Base-by-base conservation (phyloP, 2,888 invertebrate species). In the Myopa tessellatipennis region DNA sequence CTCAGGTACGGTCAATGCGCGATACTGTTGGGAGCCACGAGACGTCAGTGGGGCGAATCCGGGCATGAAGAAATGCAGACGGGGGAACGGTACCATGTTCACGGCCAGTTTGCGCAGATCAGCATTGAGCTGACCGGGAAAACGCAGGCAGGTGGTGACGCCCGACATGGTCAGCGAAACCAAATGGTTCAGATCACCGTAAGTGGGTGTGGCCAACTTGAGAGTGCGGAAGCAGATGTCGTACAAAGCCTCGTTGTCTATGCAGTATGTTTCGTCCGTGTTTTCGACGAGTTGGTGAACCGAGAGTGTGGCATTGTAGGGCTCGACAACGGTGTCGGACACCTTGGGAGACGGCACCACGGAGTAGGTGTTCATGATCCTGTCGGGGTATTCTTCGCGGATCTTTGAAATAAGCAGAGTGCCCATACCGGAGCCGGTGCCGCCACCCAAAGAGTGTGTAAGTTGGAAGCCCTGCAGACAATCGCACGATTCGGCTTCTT, bases 331-430 rank as follows among this genome's bases (percentile, higher is more conserved):
- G 82, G 96, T 96, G 90, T 97, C 96, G 81, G 96, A 96, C 80
- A 94, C 95, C 92, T 92, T 97, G 74, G 95, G 95, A 81, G 94
- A 95, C 86, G 95, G 95, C 90, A 95, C 94, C 80, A 98, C 97
- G 80, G 96, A 97, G 91, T 96, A 98, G 88, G 97, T 98, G 92
- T 96, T 96, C 98, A 98, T 98, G 85, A 98, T 98, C 91, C 98
- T 94, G 91, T 98, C 98, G 83, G 98, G 98, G 89, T 98, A 98
- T 91, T 98, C 98, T 91, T 98, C 98, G 85, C 98, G 93, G 90
- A 98, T 98, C 91, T 98, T 98, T 83, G 96, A 96, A 88, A 98
- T 98, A 82, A 98, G 92, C 79, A 98, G 92, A 79, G 98, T 98
- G 84, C 98, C 98, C 95, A 98, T 95, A 82, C 98, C 98, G 86